Base-by-base conservation (phyloP, 2,113 vertebrate species). In the Rhagologus leucostigma region DNA sequence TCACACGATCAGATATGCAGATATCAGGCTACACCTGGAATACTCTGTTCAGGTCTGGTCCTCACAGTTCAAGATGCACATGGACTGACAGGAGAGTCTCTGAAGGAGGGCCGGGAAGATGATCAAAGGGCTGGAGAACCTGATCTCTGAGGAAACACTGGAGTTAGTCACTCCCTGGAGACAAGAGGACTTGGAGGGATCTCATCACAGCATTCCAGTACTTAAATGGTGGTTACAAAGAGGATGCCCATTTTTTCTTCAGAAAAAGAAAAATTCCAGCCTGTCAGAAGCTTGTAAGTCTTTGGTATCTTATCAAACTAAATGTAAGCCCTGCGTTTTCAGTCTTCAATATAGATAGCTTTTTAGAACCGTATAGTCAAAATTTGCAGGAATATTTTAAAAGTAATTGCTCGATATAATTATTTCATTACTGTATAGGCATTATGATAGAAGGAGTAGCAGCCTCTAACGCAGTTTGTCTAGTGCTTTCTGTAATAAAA, bases 381-480 rank as follows among this genome's bases (percentile, higher is more conserved):
- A 91, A 77, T 62, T 57, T 65, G 27, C 30, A 91, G 69, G 49
- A 17, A 23, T 85, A 63, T 93, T 87, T 95, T 87, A 39, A 35
- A 74, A 91, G 24, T 7, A 10, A 49, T 73, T 85, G 27, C 44
- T 84, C 64, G 60, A 65, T 60, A 32, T 93, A 80, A 62, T 91
- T 74, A 50, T 71, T 89, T 85, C 57, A 80, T 79, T 82, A 29
- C 63, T 53, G 5, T 62, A 32, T 22, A 73, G 59, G 32, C 68
- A 65, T 46, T 76, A 37, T 85, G 81, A 68, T 57, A 73, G 76
- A 81, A 90, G 53, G 67, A 96, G 60, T 33, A 87, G 84, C 44
- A 64, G 63, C 35, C 26, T 87, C 69, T 87, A 62, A 83, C 1
- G 3, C 37, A 53, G 46, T 87, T 87, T 87, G 81, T 87, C 39